phyloP scores from a whole-genome alignment of 2,888 invertebrate species.

The Dysmachus trigonus region DNA sequence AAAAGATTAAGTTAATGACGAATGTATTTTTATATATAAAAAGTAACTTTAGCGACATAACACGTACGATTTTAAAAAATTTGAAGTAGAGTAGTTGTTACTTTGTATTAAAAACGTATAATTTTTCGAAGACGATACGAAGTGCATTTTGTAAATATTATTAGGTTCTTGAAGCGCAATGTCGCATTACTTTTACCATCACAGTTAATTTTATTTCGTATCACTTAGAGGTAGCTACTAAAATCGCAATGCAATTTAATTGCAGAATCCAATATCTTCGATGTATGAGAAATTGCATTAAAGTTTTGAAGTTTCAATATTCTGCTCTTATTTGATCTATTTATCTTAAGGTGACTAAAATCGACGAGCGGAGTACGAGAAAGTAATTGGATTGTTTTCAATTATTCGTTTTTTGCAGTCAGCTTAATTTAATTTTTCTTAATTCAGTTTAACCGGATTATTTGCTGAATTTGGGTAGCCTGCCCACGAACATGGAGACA shows the following conservation, averaged over 20 bases:
- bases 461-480: no score
- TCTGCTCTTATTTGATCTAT: background rate
- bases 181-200: background rate
- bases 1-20: slow-evolving; percentile 30
- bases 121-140: background rate
- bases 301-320: slow-evolving; percentile 26
- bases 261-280: background rate
- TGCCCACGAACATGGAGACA: no score
- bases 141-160: background rate
- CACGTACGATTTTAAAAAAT: background rate
- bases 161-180: background rate
- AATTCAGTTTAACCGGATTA: no score
- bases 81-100: background rate
- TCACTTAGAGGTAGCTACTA: background rate
- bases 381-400: no score
- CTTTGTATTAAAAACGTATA: background rate
- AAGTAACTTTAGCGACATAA: background rate
- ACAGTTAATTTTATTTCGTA: background rate
- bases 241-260: background rate
- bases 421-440: no score
- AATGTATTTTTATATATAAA: slow-evolving; percentile 39
- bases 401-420: no score
- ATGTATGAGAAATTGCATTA: slow-evolving; percentile 14
- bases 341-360: background rate
- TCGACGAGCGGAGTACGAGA: no score